Base-by-base conservation (phyloP, 2,797 vertebrate species). In the Sebastes variabilis region DNA sequence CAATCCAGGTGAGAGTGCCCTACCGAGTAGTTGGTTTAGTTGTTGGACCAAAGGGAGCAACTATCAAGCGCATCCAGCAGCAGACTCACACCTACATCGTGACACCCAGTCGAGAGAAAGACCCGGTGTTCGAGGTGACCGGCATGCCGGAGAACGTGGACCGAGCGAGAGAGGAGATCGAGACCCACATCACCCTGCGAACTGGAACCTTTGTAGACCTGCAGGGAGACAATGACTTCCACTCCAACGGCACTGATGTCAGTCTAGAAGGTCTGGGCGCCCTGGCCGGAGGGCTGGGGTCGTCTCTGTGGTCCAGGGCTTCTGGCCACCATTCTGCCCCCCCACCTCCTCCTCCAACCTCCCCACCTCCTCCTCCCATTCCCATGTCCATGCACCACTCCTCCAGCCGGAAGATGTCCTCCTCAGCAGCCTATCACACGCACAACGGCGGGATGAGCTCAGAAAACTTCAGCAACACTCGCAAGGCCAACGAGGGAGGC, bases 121-220 rank as follows among this genome's bases (percentile, higher is more conserved):
- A 99, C 88, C 98, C 98, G 0, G 97, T 99, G 80, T 99, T 99
- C 0, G 98, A 99, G 46, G 98, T 99, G 85, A 99, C 98, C 0
- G 98, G 98, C 16, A 99, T 99, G 98, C 98, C 98, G 0, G 98
- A 99, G 93, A 99, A 99, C 2, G 98, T 99, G 59, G 98, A 99
- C 90, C 92, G 98, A 0, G 98, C 98, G 0, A 92, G 98, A 0
- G 98, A 99, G 88, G 98, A 99, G 95, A 99, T 99, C 0, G 98
- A 99, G 94, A 98, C 98, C 0, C 98, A 99, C 95, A 99, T 99
- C 94, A 98, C 98, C 3, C 95, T 98, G 95, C 85, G 98, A 83
- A 99, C 98, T 0, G 98, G 98, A 12, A 97, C 97, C 86, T 97
- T 99, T 72, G 88, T 99, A 0, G 97, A 99, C 55, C 86, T 98